Base-by-base conservation (phyloP, 2,797 vertebrate genomes). In the Melanogrammus aeglefinus region DNA sequence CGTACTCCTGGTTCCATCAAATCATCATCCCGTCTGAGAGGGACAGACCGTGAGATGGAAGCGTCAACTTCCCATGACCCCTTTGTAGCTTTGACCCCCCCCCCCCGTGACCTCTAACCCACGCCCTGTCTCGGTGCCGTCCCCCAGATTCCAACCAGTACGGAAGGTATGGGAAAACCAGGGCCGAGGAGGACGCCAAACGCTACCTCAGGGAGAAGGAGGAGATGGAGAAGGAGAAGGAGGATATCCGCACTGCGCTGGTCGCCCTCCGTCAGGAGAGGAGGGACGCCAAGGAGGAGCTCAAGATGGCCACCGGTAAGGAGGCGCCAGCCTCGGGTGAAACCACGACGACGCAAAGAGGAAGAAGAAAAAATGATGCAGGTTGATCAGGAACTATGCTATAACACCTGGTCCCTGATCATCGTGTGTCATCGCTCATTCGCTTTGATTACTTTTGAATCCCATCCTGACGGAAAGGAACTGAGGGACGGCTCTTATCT, bases 101-200 rank as follows among this genome's bases (percentile, higher is more conserved):
- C 85, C 31, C 74, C 7, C 77, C 71, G 31, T 82, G 2, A 76
- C 74, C 47, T 73, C 76, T 71, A 63, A 16, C 35, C 72, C 87
- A 99, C 98, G 96, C 86, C 47, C 47, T 51, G 47, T 51, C 47
- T 51, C 47, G 21, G 82, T 97, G 96, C 92, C 96, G 3, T 16
- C 70, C 66, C n/a, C 24, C 70, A 99, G 98, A 94, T 87, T 96
- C 95, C 76, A 97, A 97, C 90, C 96, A 97, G 78, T 98, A 97
- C 72, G 93, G 78, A 2, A 96, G 95, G 78, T 99, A 99, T 0
- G 98, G 98, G 72, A 99, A 99, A 93, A 98, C 95, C 1, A 93
- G 98, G 39, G 98, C 98, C 0, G 97, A 99, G 86, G 97, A 99
- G 84, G 98, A 99, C 0, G 98, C 98, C 77, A 92, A 95, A 63